Base-by-base conservation (phyloP, 2,113 vertebrate genomes). In the Petroica traversi region DNA sequence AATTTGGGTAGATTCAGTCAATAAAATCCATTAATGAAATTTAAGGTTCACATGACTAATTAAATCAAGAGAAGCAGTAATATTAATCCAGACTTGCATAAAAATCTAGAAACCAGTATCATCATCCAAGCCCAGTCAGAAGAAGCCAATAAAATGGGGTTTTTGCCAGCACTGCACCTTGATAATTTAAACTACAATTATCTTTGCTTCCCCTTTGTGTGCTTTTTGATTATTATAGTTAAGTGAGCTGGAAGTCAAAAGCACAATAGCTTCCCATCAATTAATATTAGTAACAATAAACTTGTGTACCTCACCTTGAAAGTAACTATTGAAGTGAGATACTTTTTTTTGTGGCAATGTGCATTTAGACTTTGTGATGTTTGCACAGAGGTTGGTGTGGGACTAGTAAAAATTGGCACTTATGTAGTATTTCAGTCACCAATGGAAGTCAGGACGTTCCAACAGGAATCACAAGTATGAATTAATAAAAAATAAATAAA, bases 11-110 rank as follows among this genome's bases (percentile, higher is more conserved):
- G 8, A 94, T 86, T 73, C 61, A 91, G 23, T 26, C 66, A 84
- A 93, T 92, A 95, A 93, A 93, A 93, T 76, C 24, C 43, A 86
- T 77, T 92, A 87, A 93, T 74, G 36, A 41, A 94, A 96, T 76
- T 13, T 4, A 97, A 92, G 19, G 26, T 73, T 68, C 91, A 76
- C 34, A 69, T 92, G 36, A 90, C 81, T 86, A 93, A 94, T 92
- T 92, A 89, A 96, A 96, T 95, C 66, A 92, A 90, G 84, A 95
- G 85, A 89, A 84, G 8, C 57, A 92, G 61, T 58, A 88, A 86
- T 89, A 89, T 78, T 92, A 92, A 97, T 93, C 15, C 79, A 89
- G 64, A 80, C 59, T 66, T 76, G 49, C 36, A 86, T 85, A 57
- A 85, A 46, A 71, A 92, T 84, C 58, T 89, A 88, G 92, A 95